phyloP scores from a whole-genome alignment of 2,797 vertebrate genomes.

The Mormyrus proboscirostris region DNA sequence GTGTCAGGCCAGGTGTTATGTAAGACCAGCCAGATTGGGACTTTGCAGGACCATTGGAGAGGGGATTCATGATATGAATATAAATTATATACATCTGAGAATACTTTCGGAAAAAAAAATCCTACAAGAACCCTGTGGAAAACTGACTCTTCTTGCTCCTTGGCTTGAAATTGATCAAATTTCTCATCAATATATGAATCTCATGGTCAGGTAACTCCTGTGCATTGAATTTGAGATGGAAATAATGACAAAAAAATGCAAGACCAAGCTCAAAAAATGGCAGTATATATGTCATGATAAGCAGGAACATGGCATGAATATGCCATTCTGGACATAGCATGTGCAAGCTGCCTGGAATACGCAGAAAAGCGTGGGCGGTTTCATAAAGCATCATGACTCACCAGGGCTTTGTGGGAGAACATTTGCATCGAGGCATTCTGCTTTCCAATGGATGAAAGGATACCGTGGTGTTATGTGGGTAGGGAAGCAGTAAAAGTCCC shows the following conservation, averaged over 20 bases:
- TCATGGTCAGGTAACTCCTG: neutral
- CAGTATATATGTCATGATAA: neutral
- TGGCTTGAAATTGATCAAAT: neutral
- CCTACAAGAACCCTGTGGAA: neutral
- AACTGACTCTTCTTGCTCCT: neutral
- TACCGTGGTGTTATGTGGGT: neutral
- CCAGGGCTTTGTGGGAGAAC: constrained; percentile 12
- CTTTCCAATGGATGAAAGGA: neutral
- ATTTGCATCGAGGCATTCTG: constrained; percentile 13
- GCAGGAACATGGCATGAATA: neutral
- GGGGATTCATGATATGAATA: neutral
- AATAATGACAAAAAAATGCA: neutral
- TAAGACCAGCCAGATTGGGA: neutral
- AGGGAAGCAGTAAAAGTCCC: neutral
- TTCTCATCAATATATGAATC: neutral
- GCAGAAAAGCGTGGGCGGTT: neutral
- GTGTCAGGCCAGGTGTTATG: neutral
- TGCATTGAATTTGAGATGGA: neutral
- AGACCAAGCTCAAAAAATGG: neutral
- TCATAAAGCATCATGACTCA: constrained; percentile 16
- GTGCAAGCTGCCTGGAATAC: neutral
- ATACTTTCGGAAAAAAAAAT: neutral
- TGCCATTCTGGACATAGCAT: neutral
- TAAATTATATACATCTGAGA: neutral
- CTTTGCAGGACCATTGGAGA: neutral